Conservation (phyloP, 2,888 invertebrate species). For the Caenorhabditis sinica region DNA sequence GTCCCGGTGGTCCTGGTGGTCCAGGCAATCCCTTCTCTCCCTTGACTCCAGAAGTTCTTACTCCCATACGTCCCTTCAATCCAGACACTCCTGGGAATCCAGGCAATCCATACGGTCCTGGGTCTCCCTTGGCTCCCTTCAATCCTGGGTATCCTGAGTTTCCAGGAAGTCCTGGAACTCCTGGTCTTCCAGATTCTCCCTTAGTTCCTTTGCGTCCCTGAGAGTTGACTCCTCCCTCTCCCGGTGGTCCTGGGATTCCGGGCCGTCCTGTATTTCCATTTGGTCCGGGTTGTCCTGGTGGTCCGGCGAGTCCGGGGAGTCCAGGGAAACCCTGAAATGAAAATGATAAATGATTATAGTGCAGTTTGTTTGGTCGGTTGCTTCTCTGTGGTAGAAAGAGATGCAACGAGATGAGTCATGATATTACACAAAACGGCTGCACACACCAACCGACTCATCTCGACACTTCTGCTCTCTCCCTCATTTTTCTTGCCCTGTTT, state of each 20-base stretch:
- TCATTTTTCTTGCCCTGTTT: constrained; percentile 31
- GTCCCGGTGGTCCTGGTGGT: constrained; percentile 79
- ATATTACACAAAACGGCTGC: constrained; percentile 44
- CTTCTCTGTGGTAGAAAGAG: constrained; percentile 8
- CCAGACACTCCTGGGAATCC: constrained; percentile 82
- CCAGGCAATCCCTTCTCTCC: constrained; percentile 81
- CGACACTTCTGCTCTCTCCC: constrained; percentile 15
- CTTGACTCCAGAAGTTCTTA: constrained; percentile 80
- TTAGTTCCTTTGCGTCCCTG: constrained; percentile 81
- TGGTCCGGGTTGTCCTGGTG: constrained; percentile 75
- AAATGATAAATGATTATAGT: constrained; percentile 23
- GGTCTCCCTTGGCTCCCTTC: constrained; percentile 79
- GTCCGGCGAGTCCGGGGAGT: constrained; percentile 78
- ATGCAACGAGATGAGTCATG: constrained; percentile 46
- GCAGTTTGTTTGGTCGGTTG: neutral
- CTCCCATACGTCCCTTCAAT: constrained; percentile 80
- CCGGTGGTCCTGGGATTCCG: constrained; percentile 83
- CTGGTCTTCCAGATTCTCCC: constrained; percentile 73
- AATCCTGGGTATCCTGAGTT: constrained; percentile 78
- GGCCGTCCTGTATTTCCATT: constrained; percentile 73
- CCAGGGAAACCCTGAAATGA: constrained; percentile 79
- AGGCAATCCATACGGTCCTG: constrained; percentile 78
- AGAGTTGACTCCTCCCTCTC: constrained; percentile 84
- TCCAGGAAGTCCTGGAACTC: constrained; percentile 83
- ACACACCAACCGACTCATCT: constrained; percentile 27